phyloP scores from a whole-genome alignment of 2,888 invertebrate genomes.

The Osedax frankpressi region DNA sequence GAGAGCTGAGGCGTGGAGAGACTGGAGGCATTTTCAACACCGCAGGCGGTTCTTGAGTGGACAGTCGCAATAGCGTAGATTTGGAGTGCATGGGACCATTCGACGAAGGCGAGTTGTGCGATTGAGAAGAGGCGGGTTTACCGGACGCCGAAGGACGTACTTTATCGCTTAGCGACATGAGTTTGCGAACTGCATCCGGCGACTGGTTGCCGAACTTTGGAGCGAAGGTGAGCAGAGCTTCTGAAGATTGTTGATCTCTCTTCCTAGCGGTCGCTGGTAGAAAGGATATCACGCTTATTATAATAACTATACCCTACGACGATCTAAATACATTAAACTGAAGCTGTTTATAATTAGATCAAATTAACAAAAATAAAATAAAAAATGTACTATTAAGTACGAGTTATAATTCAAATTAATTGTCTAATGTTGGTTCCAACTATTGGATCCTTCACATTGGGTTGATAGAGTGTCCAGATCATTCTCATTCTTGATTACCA shows the following conservation, averaged over 20 bases:
- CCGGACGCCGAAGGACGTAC: conserved; percentile 42
- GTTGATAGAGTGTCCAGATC: conserved; percentile 73
- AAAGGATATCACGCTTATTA: not conserved
- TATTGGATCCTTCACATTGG: conserved; percentile 60
- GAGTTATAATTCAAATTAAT: too few species aligned
- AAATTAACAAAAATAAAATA: too few species aligned
- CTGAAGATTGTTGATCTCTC: not conserved
- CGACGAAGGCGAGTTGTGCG: conserved; percentile 59
- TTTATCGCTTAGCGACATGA: conserved; percentile 64
- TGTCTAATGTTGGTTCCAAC: too few species aligned
- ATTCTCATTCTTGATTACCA: conserved; percentile 80
- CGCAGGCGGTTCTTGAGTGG: conserved; percentile 5
- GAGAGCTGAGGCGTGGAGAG: conserved; percentile 59
- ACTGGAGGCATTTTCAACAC: conserved; percentile 72
- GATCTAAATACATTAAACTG: too few species aligned
- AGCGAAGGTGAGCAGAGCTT: not conserved
- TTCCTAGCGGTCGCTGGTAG: not conserved
- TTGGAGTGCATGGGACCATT: conserved; percentile 57
- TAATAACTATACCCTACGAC: too few species aligned
- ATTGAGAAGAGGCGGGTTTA: conserved; percentile 47
- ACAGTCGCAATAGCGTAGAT: conserved; percentile 2
- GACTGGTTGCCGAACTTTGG: conserved; percentile 63
- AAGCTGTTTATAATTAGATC: too few species aligned
- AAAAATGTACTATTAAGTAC: too few species aligned
- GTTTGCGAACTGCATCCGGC: conserved; percentile 88